phyloP scores from a whole-genome alignment of 1,140 invertebrate genomes.

The Orussus abietinus region DNA sequence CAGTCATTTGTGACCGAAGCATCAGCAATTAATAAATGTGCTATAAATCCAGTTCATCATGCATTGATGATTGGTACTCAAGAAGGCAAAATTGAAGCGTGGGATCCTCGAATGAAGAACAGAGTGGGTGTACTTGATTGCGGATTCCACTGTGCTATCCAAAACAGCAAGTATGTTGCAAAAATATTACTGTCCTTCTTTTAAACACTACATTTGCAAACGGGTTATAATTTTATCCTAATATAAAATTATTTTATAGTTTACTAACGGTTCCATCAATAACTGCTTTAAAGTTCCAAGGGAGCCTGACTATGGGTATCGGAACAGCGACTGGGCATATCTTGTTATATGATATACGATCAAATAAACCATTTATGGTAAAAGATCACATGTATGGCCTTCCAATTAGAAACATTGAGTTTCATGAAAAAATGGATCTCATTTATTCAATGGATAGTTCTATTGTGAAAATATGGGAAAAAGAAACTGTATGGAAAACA shows the following conservation, averaged over 20 bases:
- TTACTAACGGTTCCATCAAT: constrained; percentile 69
- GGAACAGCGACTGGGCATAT: constrained; percentile 92
- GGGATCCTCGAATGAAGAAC: constrained; percentile 82
- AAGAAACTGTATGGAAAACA: constrained; percentile 70
- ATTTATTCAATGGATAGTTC: constrained; percentile 90
- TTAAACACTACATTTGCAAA: no score
- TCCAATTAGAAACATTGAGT: constrained; percentile 88
- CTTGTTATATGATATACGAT: constrained; percentile 91
- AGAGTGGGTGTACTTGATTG: constrained; percentile 82
- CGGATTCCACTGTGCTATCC: constrained; percentile 66
- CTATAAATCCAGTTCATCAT: constrained; percentile 86
- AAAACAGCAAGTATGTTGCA: constrained; percentile 57
- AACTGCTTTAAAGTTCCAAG: constrained; percentile 77
- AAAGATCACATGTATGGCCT: constrained; percentile 96
- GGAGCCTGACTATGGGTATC: constrained; percentile 80
- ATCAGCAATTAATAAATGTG: constrained; percentile 78
- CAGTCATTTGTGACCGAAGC: constrained; percentile 75
- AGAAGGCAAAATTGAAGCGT: constrained; percentile 91
- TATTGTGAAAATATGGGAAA: constrained; percentile 94
- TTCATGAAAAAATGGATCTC: constrained; percentile 75
- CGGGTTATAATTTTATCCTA: constrained; percentile 6
- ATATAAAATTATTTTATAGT: constrained; percentile 40
- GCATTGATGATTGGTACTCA: constrained; percentile 84
- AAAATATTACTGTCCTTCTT: constrained; percentile 12
- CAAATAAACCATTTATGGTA: constrained; percentile 79